Conservation (phyloP, 2,113 vertebrate genomes). For the Lucifuga dentata region DNA sequence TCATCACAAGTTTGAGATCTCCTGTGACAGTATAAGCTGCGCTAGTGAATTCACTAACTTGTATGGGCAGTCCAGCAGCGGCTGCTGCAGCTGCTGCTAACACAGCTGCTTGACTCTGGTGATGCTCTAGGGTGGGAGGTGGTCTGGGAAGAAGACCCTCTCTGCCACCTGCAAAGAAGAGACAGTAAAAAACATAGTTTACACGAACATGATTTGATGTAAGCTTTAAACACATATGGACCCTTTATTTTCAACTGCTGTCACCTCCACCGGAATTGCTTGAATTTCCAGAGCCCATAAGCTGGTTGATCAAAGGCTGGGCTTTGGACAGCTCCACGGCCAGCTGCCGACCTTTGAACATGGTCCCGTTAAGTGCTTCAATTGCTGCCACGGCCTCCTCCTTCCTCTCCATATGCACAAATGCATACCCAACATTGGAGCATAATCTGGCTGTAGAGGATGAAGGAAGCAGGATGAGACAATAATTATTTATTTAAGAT, state of each 20-base stretch:
- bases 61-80: slow-evolving; percentile 82
- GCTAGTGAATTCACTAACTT: slow-evolving; percentile 42
- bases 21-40: neutral
- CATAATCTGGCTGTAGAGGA: slow-evolving; percentile 77
- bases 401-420: slow-evolving; percentile 98
- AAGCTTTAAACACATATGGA: neutral
- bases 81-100: slow-evolving; percentile 83
- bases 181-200: neutral
- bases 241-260: slow-evolving; percentile 12
- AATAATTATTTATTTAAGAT: neutral
- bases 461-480: neutral
- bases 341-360: slow-evolving; percentile 92
- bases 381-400: slow-evolving; percentile 93
- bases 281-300: slow-evolving; percentile 59
- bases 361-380: slow-evolving; percentile 93
- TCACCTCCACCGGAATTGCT: slow-evolving; percentile 43
- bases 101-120: slow-evolving; percentile 85
- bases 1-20: too few relatives aligned
- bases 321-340: slow-evolving; percentile 96
- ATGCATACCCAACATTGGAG: slow-evolving; percentile 91
- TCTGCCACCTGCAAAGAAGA: slow-evolving; percentile 59
- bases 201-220: neutral
- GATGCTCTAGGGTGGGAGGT: slow-evolving; percentile 82
- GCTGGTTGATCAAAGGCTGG: slow-evolving; percentile 87
- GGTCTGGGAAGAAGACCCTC: slow-evolving; percentile 81